These are phyloP conservation scores for Pseudomugil tenellus DNA, from an alignment of 2,797 vertebrate species.

Conservation along the genomic window DNA sequence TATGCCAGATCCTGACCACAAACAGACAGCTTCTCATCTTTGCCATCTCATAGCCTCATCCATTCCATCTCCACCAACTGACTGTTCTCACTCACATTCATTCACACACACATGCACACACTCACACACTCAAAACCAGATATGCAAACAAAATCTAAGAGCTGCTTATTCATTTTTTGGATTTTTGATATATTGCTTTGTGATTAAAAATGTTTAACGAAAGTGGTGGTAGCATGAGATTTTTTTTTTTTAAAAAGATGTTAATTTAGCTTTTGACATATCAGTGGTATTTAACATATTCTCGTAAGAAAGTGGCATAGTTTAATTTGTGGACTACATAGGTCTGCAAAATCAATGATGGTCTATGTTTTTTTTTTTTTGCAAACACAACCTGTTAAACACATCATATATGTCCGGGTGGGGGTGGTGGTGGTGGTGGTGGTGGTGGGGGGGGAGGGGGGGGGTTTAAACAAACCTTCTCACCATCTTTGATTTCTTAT, in stretches of 20 bases:
- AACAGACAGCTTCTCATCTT: conserved; percentile 80
- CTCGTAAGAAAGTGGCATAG: neutral
- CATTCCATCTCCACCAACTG: conserved; percentile 59
- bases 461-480: neutral
- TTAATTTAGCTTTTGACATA: conserved; percentile 3
- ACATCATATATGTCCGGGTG: neutral
- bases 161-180: conserved; percentile 5
- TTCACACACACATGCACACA: conserved; percentile 9
- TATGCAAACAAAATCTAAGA: conserved; percentile 11
- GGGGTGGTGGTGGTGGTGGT: too few relatives aligned
- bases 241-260: too few relatives aligned
- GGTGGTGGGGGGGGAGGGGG: too few relatives aligned
- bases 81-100: conserved; percentile 36
- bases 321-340: conserved; percentile 2
- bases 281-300: neutral
- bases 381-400: neutral
- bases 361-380: neutral
- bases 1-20: conserved; percentile 82
- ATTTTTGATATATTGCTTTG: conserved; percentile 12
- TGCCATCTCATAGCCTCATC: conserved; percentile 58
- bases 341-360: neutral
- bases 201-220: conserved; percentile 5
- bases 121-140: neutral
- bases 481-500: neutral
- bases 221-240: conserved; percentile 2